phyloP scores from a whole-genome alignment of 1,140 invertebrate genomes.

The Drosophila tristis region DNA sequence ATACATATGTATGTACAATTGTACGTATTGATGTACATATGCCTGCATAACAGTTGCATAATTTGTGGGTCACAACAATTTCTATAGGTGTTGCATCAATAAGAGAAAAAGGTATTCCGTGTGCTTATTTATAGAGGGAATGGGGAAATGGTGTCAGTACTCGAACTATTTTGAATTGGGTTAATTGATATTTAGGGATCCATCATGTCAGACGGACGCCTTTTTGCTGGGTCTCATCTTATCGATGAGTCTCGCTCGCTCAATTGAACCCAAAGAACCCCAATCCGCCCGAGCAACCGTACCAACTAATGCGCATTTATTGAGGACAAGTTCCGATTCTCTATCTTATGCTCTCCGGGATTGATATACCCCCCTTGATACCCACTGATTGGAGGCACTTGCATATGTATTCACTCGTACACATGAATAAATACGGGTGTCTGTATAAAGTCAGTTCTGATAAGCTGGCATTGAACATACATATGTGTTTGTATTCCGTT shows the following conservation, averaged over 20 bases:
- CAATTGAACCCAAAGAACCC: not conserved
- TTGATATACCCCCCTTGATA: not conserved
- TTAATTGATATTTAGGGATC: not conserved
- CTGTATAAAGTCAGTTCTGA: slow-evolving; percentile 43
- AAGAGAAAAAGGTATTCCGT: slow-evolving; percentile 18
- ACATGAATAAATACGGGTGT: too few relatives aligned
- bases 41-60: slow-evolving; percentile 48
- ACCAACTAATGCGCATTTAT: too few relatives aligned
- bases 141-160: not conserved
- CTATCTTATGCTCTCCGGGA: too few relatives aligned
- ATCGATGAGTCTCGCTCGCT: not conserved
- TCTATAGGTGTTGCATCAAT: slow-evolving; percentile 15
- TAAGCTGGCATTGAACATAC: slow-evolving; percentile 71
- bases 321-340: too few relatives aligned
- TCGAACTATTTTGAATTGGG: too few relatives aligned
- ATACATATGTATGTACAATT: too few relatives aligned
- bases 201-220: too few relatives aligned
- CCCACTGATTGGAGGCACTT: slow-evolving; percentile 5
- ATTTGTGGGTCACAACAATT: slow-evolving; percentile 43
- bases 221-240: too few relatives aligned
- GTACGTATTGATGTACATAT: not conserved
- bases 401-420: slow-evolving; percentile 3
- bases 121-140: slow-evolving; percentile 11
- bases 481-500: slow-evolving; percentile 15
- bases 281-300: too few relatives aligned